Conservation (phyloP, 2,888 invertebrate genomes). For the Podabrus alpinus region DNA sequence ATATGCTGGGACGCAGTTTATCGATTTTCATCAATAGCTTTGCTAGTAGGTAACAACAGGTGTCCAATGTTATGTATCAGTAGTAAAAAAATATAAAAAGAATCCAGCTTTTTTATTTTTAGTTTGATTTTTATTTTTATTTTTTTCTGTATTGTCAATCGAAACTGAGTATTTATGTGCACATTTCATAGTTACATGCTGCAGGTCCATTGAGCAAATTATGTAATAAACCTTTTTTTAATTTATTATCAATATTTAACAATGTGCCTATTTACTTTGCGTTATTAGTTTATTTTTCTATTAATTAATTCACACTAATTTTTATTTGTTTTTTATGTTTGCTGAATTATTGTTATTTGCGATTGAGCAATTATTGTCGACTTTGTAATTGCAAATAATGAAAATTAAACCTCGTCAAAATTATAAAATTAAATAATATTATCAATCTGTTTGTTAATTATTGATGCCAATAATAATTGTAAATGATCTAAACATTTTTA, state of each 20-base stretch:
- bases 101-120: constrained; percentile 39
- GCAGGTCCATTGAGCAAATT: constrained; percentile 46
- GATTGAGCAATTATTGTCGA: neutral
- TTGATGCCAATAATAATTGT: neutral
- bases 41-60: constrained; percentile 35
- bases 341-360: neutral
- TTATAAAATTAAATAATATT: neutral
- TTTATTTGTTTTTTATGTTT: neutral
- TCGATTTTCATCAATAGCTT: constrained; percentile 50
- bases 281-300: neutral
- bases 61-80: constrained; percentile 19
- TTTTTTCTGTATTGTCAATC: constrained; percentile 48
- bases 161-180: constrained; percentile 54
- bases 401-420: neutral
- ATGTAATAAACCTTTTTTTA: constrained; percentile 47
- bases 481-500: neutral
- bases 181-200: constrained; percentile 50
- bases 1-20: constrained; percentile 29
- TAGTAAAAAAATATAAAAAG: constrained; percentile 26
- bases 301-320: neutral
- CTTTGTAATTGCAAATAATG: neutral
- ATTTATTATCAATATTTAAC: constrained; percentile 20
- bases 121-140: constrained; percentile 48
- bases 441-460: neutral
- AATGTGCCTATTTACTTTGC: neutral